Evolutionary conservation across 2,888 invertebrate species (phyloP).

Genomic region (Mimas tiliae): DNA sequence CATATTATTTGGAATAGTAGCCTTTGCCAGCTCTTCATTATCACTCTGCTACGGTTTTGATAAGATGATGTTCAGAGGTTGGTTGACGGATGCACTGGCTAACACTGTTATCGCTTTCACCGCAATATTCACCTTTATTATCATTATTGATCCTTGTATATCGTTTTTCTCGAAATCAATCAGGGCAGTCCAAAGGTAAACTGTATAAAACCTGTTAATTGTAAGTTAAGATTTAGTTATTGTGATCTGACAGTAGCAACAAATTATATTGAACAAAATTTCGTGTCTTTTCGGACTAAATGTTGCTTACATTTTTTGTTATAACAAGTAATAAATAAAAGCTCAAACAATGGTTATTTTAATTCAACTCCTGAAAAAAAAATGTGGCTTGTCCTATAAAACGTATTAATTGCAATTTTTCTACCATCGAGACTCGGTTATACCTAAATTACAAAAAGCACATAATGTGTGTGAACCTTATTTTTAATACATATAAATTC

Average conservation of each 20-base stretch:
- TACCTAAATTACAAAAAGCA: too few species aligned
- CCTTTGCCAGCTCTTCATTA: conserved; percentile 46
- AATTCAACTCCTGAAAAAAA: background rate
- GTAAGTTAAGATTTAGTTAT: background rate
- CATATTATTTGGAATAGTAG: conserved; percentile 60
- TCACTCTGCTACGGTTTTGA: conserved; percentile 62
- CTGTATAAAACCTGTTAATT: background rate
- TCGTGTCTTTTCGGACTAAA: background rate
- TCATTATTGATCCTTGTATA: conserved; percentile 57
- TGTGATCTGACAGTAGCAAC: conserved; percentile 1
- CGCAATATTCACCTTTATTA: conserved; percentile 46
- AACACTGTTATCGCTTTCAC: conserved; percentile 53
- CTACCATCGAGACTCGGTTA: background rate
- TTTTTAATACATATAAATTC: too few species aligned
- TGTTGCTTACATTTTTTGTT: too few species aligned
- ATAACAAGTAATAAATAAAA: too few species aligned
- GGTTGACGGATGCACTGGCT: conserved; percentile 45
- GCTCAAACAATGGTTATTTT: background rate
- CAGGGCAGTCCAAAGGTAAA: background rate
- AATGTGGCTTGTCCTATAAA: background rate
- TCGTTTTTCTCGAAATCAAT: conserved; percentile 47
- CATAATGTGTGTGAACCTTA: too few species aligned
- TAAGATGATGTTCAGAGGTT: conserved; percentile 50
- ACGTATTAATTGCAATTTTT: background rate
- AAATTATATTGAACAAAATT: background rate